phyloP scores from a whole-genome alignment of 2,888 invertebrate genomes.

The Limnephilus lunatus region DNA sequence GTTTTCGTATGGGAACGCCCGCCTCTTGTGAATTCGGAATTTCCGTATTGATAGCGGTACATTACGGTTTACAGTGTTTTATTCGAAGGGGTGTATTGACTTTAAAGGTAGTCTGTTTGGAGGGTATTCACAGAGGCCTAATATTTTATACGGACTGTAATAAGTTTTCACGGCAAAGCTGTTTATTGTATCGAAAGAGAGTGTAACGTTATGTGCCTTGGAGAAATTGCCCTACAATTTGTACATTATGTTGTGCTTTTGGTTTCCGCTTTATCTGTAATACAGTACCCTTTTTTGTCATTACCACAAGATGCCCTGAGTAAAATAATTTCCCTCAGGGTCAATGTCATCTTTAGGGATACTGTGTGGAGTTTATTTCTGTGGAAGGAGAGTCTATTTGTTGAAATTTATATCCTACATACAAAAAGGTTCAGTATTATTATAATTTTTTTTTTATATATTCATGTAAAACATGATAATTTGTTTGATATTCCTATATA shows the following conservation, averaged over 20 bases:
- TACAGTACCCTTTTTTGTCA: too few species aligned
- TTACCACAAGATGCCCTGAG: too few species aligned
- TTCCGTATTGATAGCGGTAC: slow-evolving; percentile 45
- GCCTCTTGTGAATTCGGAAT: slow-evolving; percentile 48
- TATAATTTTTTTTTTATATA: too few species aligned
- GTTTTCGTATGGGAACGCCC: slow-evolving; percentile 36
- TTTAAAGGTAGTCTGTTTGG: neutral
- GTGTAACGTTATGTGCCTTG: neutral
- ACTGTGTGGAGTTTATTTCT: too few species aligned
- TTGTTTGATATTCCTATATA: too few species aligned
- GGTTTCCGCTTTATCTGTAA: neutral
- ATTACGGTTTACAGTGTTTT: slow-evolving; percentile 43
- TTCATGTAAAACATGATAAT: too few species aligned
- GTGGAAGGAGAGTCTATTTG: too few species aligned
- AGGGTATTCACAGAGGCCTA: neutral
- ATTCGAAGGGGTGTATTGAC: slow-evolving; percentile 19
- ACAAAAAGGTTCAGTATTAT: too few species aligned
- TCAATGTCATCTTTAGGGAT: too few species aligned
- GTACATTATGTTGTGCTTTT: neutral
- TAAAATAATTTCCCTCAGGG: too few species aligned
- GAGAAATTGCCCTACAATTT: neutral
- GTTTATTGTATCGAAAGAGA: neutral
- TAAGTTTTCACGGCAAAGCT: neutral
- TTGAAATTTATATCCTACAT: too few species aligned
- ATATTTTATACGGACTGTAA: neutral